Base-by-base conservation (phyloP, 92 coral and sea anemone species). In the Epizoanthus illoricatus region DNA sequence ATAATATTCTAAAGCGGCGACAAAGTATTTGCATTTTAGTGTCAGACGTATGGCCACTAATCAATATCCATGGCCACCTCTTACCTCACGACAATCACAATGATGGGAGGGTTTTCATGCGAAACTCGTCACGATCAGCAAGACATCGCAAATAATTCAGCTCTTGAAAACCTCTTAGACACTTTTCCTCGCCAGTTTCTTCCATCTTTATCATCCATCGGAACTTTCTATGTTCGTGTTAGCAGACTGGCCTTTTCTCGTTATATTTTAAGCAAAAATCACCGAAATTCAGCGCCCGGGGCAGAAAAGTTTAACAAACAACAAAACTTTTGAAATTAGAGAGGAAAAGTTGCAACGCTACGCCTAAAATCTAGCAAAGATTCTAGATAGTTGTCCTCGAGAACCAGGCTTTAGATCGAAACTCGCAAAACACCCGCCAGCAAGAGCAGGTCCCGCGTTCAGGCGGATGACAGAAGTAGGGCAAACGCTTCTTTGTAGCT, bases 221-320 rank as follows among this genome's bases (percentile, higher is more conserved):
- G 20, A 2, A 24, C 43, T 49, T 55, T 5, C 3, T 43, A 16
- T 15, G 49, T 68, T 24, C 20, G 0, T 40, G 57, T 52, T 52
- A 40, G 55, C 15, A 54, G 17, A 24, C 4, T 55, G 6, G 4
- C 62, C 5, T 24, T 39, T 68, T 68, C 43, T 15, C 11, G 43
- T 58, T 75, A 49, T 54, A 21, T 59, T 75, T 75, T 41, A 75
- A 60, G 20, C 66, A 75, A 23, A n/a, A 56, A 75, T 58, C 15
- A 55, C 18, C 58, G 5, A 75, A 33, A 60, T 75, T 13, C 49
- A 56, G 80, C 80, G 80, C 80, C 80, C 67, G 66, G 54, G 80
- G 80, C 80, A 75, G 64, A 74, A 57, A 75, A 75, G 49, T 75
- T 75, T 28, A 40, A 28, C 19, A 65, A 74, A 28, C 64, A 74